phyloP scores from a whole-genome alignment of 2,888 invertebrate genomes.

The Subacronicta megacephala region DNA sequence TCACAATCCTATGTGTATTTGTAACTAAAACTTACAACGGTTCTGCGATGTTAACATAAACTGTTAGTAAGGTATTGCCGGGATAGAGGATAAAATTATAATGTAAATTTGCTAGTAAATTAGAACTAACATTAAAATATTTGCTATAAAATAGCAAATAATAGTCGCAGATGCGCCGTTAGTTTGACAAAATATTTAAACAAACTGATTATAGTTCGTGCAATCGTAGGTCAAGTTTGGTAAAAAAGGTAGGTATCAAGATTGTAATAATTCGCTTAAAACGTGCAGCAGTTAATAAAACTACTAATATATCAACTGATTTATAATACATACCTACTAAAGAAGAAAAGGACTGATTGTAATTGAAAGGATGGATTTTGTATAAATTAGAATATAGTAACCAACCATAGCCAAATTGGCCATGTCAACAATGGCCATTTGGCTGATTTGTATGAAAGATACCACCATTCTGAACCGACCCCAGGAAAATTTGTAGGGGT shows the following conservation, averaged over 20 bases:
- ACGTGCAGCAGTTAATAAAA: constrained; percentile 9
- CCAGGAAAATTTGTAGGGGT: no score
- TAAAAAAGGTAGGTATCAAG: not conserved
- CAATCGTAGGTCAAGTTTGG: not conserved
- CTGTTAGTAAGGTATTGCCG: not conserved
- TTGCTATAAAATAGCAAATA: not conserved
- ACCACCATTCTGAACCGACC: no score
- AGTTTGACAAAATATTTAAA: not conserved
- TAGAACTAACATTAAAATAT: constrained; percentile 1
- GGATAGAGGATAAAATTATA: constrained; percentile 8
- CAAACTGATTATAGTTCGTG: not conserved
- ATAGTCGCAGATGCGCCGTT: not conserved
- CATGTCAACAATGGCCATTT: no score
- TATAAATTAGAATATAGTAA: no score
- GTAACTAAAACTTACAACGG: not conserved
- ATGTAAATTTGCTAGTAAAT: not conserved
- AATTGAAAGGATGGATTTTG: no score
- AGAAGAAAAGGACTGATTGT: no score
- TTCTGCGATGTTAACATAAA: constrained; percentile 5
- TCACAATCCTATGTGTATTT: constrained; percentile 1
- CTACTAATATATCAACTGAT: not conserved
- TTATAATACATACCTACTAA: no score
- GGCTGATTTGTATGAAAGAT: no score
- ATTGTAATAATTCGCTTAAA: constrained; percentile 7
- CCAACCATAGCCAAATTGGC: no score